Evolutionary conservation across 2,113 vertebrate genomes (phyloP), one percentile per base, ranked within the genome.

Genomic region (Antigone vipio): DNA sequence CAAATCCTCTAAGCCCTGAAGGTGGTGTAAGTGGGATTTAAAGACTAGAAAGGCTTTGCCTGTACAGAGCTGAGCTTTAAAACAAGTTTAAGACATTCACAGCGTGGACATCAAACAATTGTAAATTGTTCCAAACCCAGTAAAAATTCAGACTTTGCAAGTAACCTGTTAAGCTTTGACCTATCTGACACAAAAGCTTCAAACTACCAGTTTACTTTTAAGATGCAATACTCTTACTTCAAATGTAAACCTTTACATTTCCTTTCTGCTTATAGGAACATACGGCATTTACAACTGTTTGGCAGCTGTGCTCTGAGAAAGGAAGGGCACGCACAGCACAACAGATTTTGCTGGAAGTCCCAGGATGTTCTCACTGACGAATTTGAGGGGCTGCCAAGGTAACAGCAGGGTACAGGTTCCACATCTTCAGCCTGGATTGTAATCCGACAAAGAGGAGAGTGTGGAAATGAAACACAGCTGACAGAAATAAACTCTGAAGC

Each of bases 301-400:
- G 69, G 91, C 96, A 97, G 86, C 80, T 94, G 83, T 76, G 80
- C 49, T 91, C 86, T 93, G 64, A 76, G 76, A 95, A 94, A 87
- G 69, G 49, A 89, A 89, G 66, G 86, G 77, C 38, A 75, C 17
- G 56, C 73, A 79, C 62, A 79, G 92, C 69, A 32, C 18, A 62
- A 91, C 63, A 95, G 80, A 92, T 87, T 95, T 85, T 93, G 80
- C 80, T 95, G 53, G 88, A 85, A 91, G 86, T 64, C 80, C 73
- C 27, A 53, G 82, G 86, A 89, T 90, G 60, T 59, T 94, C 91
- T 85, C 84, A 84, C 9, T 72, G 84, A 92, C 22, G 47, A 93
- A 87, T 89, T 1, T 93, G 96, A 97, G 58, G 80, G 89, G 26
- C 89, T 97, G 96, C 92, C 94, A 95, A 85, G 6, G 53, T 79